Conservation (phyloP, 2,888 invertebrate species). For the Eilema caniola region DNA sequence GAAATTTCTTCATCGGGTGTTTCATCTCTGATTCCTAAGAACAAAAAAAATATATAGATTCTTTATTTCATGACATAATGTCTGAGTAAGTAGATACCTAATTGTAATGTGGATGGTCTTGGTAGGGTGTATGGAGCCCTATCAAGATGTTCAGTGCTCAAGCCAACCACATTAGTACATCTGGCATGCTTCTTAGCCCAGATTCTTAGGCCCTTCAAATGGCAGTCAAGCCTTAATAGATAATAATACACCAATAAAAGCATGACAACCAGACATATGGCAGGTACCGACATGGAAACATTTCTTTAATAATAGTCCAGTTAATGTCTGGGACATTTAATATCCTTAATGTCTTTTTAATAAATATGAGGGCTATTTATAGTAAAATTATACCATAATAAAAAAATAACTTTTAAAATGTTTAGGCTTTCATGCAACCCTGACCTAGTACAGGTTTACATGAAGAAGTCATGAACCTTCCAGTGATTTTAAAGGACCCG, state of each 20-base stretch:
- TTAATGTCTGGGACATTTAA: too few species aligned
- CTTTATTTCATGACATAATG: background rate
- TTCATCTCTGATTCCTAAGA: conserved; percentile 89
- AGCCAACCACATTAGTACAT: background rate
- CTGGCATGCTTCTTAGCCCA: background rate
- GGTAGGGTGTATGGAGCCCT: background rate
- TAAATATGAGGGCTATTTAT: too few species aligned
- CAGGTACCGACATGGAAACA: too few species aligned
- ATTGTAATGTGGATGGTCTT: too few species aligned
- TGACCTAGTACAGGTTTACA: background rate
- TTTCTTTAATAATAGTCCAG: too few species aligned
- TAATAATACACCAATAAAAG: too few species aligned
- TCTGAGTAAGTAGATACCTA: too few species aligned
- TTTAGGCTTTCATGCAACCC: background rate
- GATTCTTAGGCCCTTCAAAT: too few species aligned
- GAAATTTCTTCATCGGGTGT: conserved; percentile 89
- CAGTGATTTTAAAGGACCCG: background rate
- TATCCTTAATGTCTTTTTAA: too few species aligned
- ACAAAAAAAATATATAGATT: conserved; percentile 25
- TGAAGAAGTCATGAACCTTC: background rate
- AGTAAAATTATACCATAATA: too few species aligned
- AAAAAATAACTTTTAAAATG: background rate
- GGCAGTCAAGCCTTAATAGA: background rate
- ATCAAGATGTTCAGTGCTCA: background rate
- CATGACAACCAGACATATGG: too few species aligned